Evolutionary conservation across 2,113 vertebrate genomes (phyloP).

Genomic region (Callorhinus ursinus): DNA sequence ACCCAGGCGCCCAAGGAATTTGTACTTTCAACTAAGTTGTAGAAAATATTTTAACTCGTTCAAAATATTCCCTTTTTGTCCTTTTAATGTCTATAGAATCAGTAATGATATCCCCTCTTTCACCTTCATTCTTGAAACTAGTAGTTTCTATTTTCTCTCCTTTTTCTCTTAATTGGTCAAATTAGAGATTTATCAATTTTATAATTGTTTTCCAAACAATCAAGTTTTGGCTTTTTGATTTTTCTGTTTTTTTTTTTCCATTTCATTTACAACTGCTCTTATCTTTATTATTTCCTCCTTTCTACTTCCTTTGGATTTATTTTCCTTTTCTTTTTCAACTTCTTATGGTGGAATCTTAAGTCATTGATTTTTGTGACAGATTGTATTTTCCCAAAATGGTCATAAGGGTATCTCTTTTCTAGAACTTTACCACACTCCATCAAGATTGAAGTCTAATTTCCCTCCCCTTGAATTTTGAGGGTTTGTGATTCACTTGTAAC

Average conservation of each 20-base stretch:
- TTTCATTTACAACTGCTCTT: not conserved
- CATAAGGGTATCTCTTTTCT: not conserved
- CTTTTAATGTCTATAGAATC: not conserved
- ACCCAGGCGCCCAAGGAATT: not conserved
- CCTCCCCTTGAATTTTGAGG: not conserved
- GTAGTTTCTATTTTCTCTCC: not conserved
- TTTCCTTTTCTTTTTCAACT: not conserved
- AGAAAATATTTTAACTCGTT: constrained; percentile 29
- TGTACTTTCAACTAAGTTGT: not conserved
- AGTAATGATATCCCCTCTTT: not conserved
- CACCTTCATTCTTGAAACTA: not conserved
- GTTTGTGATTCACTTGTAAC: not conserved
- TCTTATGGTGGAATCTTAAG: not conserved
- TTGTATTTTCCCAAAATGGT: not conserved
- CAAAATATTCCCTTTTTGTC: not conserved
- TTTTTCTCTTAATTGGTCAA: not conserved
- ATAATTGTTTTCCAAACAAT: not conserved
- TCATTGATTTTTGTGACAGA: not conserved
- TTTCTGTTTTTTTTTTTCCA: not conserved
- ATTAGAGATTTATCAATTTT: not conserved
- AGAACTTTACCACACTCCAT: not conserved
- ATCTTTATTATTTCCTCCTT: not conserved
- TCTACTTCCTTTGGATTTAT: not conserved
- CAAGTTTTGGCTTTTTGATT: not conserved
- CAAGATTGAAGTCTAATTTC: not conserved